Conservation (phyloP, 23 tunicate species). For the Trididemnum nubilum region DNA sequence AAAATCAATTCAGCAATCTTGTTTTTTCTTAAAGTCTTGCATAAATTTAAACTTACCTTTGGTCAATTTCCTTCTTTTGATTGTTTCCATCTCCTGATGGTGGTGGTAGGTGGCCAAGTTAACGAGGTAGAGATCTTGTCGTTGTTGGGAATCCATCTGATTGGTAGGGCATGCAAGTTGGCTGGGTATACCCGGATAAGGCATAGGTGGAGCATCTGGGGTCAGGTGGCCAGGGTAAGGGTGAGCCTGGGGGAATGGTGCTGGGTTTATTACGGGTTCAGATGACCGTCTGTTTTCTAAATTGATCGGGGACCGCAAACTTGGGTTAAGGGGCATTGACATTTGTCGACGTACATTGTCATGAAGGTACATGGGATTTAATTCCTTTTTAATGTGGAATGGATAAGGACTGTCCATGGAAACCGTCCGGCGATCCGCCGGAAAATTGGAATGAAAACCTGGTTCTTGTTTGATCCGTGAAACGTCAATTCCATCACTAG, state of each 20-base stretch:
- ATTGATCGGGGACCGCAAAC: conserved; percentile 12
- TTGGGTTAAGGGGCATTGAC: conserved; percentile 50
- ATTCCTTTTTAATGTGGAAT: conserved; percentile 51
- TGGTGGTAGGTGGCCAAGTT: conserved; percentile 75
- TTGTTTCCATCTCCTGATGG: conserved; percentile 74
- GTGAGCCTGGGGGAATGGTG: conserved; percentile 41
- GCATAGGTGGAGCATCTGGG: conserved; percentile 23
- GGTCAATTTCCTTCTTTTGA: conserved; percentile 69
- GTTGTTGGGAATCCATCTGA: background rate
- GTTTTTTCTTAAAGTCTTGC: too few species aligned
- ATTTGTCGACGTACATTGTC: conserved; percentile 65
- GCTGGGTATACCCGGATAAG: conserved; percentile 9
- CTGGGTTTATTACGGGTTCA: conserved; percentile 54
- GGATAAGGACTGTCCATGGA: conserved; percentile 47
- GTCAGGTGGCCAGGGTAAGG: conserved; percentile 34
- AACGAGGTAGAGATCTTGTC: conserved; percentile 64
- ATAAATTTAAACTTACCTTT: conserved; percentile 69
- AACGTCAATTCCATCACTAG: background rate
- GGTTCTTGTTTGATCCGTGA: conserved; percentile 34
- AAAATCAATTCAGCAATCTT: background rate
- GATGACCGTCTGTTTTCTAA: conserved; percentile 57
- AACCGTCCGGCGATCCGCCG: conserved; percentile 44
- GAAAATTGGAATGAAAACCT: conserved; percentile 31
- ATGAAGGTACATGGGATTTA: background rate
- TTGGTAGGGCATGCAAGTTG: conserved; percentile 9